Conservation (phyloP, 2,113 vertebrate genomes). For the Muscicapa adusta region DNA sequence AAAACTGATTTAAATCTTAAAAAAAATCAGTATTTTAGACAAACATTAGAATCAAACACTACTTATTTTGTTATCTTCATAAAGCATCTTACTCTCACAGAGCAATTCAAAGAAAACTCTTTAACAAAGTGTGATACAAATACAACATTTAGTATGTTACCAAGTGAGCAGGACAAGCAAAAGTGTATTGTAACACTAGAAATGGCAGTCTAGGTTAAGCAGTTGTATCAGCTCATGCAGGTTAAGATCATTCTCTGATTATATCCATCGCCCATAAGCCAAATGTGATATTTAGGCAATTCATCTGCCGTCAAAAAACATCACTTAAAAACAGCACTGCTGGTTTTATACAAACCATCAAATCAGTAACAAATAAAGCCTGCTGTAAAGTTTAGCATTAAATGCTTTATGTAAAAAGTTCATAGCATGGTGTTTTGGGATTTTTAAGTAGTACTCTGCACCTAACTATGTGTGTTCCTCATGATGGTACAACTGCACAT, state of each 20-base stretch:
- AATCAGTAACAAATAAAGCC: neutral
- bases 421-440: rapidly evolving
- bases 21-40: neutral
- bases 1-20: neutral
- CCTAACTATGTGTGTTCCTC: neutral
- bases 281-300: neutral
- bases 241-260: neutral
- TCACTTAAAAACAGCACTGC: neutral
- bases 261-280: neutral
- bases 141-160: neutral
- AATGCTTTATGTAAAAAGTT: neutral
- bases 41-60: neutral
- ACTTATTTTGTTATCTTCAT: neutral
- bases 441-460: neutral
- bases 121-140: neutral
- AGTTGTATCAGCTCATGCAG: neutral
- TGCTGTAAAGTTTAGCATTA: neutral
- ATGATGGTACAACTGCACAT: neutral
- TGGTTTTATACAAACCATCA: neutral
- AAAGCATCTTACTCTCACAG: neutral
- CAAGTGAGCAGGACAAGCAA: neutral
- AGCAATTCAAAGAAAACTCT: neutral
- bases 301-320: neutral
- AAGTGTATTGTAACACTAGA: neutral
- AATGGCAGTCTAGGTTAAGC: neutral